Base-by-base conservation (phyloP, 1,140 invertebrate species). In the Papilio machaon region DNA sequence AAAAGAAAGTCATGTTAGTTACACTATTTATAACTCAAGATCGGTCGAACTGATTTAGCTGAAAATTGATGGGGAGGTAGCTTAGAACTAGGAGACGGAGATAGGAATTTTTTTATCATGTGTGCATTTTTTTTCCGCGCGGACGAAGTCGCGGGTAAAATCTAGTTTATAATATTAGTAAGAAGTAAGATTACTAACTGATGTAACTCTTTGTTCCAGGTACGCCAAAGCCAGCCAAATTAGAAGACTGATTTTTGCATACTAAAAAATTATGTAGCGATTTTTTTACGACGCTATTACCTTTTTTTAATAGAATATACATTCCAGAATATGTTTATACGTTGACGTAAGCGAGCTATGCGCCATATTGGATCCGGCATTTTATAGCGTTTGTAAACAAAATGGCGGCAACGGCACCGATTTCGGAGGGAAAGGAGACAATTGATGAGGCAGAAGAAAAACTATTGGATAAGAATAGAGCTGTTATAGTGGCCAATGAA, bases 371-470 rank as follows among this genome's bases (percentile, higher is more conserved):
- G 64, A 80, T 60, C 85, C 73, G 84, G 85, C 85, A 89, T 89
- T 83, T 89, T 85, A 74, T 74, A 74, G 43, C 70, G 85, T 80
- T 67, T 83, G 49, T 83, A 60, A 73, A 70, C 82, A 90, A 88
- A 38, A 92, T 92, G 91, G 89, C 90, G 84, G 52, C 87, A 67
- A 64, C 64, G 54, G 86, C 82, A 38, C 73, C 73, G n/a, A 47
- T 47, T 1, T 79, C 82, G 8, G 87, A 90, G 38, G 88, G 86
- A 73, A 85, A 86, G 54, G 85, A 88, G 60, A 81, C 82, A 0
- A 80, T 87, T 2, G 92, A 89, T 60, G 89, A 91, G 47, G 89
- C 89, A n/a, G 85, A 88, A n/a, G 88, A 91, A 84, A 91, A 91
- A 67, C 84, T 90, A n/a, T 73, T 92, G 30, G 87, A 90, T 2